A percentile compares a stretch with the other conserved stretches of the same genome.
These are phyloP conservation scores for Zosterops japonicus DNA, from an alignment of 2,113 vertebrate genomes.

Conservation along the genomic window DNA sequence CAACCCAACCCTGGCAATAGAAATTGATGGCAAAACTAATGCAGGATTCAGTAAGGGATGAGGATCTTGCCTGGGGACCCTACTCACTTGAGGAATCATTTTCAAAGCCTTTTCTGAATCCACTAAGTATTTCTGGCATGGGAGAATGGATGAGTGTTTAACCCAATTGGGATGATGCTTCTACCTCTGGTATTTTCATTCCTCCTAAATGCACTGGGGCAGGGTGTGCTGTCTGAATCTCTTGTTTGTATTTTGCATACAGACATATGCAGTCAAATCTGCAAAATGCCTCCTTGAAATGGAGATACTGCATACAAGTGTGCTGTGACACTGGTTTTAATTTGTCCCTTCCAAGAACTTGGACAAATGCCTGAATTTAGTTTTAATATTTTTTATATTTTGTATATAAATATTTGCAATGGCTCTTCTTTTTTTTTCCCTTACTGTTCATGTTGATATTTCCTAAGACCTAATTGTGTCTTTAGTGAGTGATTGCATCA, in stretches of 20 bases:
- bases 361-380: conserved; percentile 9
- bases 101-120: background rate
- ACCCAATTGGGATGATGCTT: background rate
- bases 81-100: background rate
- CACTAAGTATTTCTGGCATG: background rate
- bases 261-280: background rate
- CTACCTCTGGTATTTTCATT: background rate
- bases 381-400: conserved; percentile 67
- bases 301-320: background rate
- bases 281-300: background rate
- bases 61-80: background rate
- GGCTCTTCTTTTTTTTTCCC: background rate
- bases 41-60: background rate
- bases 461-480: background rate
- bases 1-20: background rate
- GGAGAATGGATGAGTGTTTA: background rate
- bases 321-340: background rate
- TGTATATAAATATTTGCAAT: conserved; percentile 42
- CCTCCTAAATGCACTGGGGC: background rate
- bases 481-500: background rate
- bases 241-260: background rate
- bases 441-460: background rate
- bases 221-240: background rate
- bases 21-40: background rate
- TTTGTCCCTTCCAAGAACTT: conserved; percentile 23